Conservation (phyloP, 2,113 vertebrate species). For the Festucalex cinctus region DNA sequence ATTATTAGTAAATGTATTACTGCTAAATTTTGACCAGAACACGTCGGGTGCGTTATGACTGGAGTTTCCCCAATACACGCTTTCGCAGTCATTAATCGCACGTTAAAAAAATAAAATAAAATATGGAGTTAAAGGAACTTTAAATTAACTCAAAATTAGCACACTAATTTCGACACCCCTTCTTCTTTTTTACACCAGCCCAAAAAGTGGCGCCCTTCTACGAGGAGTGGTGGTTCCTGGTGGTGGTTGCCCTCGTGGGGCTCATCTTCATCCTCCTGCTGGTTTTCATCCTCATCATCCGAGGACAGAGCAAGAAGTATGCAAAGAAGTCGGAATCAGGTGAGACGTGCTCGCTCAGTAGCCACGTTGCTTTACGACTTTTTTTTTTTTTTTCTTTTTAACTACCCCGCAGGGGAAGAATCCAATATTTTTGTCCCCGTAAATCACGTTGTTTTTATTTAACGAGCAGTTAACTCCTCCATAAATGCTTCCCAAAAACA, state of each 20-base stretch:
- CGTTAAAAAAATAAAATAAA: too few species aligned
- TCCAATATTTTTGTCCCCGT: background rate
- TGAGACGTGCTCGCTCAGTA: constrained; percentile 48
- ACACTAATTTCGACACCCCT: background rate
- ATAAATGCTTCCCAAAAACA: background rate
- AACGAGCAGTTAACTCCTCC: background rate
- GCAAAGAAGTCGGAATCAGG: constrained; percentile 92
- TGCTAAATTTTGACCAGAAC: too few species aligned
- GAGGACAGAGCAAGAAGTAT: constrained; percentile 95
- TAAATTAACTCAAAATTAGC: too few species aligned
- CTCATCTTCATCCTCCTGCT: constrained; percentile 96
- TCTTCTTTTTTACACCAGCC: constrained; percentile 66
- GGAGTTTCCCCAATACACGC: too few species aligned
- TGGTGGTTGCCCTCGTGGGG: constrained; percentile 90
- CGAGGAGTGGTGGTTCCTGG: constrained; percentile 98
- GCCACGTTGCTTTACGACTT: background rate
- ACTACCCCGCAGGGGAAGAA: background rate
- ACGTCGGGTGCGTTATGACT: too few species aligned
- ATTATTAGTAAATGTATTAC: too few species aligned
- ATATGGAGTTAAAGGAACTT: too few species aligned
- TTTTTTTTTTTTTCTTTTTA: background rate
- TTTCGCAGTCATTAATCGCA: too few species aligned
- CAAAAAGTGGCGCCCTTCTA: constrained; percentile 94
- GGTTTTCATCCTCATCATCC: constrained; percentile 92
- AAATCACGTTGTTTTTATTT: background rate